Conservation (phyloP, 2,888 invertebrate genomes). For the Megaustenia siamemsis region DNA sequence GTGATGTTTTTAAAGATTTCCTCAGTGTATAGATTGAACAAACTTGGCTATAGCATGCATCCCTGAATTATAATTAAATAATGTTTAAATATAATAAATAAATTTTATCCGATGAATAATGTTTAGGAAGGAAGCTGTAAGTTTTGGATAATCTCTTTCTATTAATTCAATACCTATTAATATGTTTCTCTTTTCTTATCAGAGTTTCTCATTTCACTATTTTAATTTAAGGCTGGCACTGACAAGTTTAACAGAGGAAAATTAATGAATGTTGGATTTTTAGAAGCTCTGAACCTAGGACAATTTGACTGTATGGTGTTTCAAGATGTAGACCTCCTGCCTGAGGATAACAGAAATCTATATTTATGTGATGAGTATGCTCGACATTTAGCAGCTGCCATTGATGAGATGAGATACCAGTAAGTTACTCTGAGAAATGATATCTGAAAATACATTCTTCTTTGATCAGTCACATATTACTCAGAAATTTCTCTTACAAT, state of each 20-base stretch:
- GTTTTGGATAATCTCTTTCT: too few relatives aligned
- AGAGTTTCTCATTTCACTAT: not conserved
- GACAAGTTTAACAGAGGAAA: constrained; percentile 76
- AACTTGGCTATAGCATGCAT: too few relatives aligned
- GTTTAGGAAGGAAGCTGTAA: too few relatives aligned
- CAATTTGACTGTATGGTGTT: constrained; percentile 77
- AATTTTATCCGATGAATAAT: too few relatives aligned
- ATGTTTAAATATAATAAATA: too few relatives aligned
- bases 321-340: constrained; percentile 81
- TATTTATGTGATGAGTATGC: constrained; percentile 80
- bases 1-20: too few relatives aligned
- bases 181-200: not conserved
- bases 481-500: too few relatives aligned
- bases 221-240: constrained; percentile 65
- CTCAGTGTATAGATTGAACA: too few relatives aligned
- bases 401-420: constrained; percentile 81
- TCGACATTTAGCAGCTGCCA: constrained; percentile 80
- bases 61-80: too few relatives aligned
- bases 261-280: constrained; percentile 77
- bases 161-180: too few relatives aligned
- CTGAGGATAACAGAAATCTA: constrained; percentile 80
- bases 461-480: too few relatives aligned
- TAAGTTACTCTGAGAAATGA: constrained; percentile 62
- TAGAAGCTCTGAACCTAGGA: constrained; percentile 69
- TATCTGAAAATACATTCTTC: not conserved